Percentiles rank a stretch among this genome's conserved stretches.
Evolutionary conservation across 1,140 invertebrate species (phyloP).

Genomic region (Penaeus vannamei): DNA sequence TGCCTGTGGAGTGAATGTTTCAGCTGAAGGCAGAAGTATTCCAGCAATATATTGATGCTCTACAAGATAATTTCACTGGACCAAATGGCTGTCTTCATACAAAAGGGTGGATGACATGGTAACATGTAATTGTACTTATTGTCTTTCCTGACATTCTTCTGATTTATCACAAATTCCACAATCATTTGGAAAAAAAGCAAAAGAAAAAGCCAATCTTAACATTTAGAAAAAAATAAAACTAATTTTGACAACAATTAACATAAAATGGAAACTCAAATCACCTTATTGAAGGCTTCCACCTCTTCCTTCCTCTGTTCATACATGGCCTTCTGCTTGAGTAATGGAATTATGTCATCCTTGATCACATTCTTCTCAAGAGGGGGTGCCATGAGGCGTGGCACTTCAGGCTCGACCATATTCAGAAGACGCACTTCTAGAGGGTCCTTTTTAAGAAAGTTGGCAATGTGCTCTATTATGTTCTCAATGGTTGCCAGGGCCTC

Average conservation of each 20-base stretch:
- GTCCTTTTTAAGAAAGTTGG: conserved; percentile 79
- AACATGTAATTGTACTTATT: no score
- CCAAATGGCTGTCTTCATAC: no score
- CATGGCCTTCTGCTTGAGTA: conserved; percentile 36
- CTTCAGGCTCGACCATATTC: conserved; percentile 69
- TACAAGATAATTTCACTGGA: no score
- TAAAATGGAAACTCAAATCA: background rate
- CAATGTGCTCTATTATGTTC: conserved; percentile 86
- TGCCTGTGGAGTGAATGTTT: conserved; percentile 43
- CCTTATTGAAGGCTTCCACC: conserved; percentile 62
- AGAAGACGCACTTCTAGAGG: conserved; percentile 74
- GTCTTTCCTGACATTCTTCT: no score
- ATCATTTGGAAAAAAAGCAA: background rate
- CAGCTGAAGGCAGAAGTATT: background rate
- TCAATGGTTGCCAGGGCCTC: conserved; percentile 77
- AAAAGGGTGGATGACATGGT: no score
- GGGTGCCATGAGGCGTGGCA: conserved; percentile 13
- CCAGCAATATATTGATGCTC: background rate
- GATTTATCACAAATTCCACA: background rate
- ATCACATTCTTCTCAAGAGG: conserved; percentile 41
- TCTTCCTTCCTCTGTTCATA: conserved; percentile 54
- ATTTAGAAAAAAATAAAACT: background rate
- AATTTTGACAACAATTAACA: background rate
- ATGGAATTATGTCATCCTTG: conserved; percentile 39
- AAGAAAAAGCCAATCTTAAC: no score